Evolutionary conservation across 2,888 invertebrate species (phyloP).

Genomic region (Scelioninae gen. 1): DNA sequence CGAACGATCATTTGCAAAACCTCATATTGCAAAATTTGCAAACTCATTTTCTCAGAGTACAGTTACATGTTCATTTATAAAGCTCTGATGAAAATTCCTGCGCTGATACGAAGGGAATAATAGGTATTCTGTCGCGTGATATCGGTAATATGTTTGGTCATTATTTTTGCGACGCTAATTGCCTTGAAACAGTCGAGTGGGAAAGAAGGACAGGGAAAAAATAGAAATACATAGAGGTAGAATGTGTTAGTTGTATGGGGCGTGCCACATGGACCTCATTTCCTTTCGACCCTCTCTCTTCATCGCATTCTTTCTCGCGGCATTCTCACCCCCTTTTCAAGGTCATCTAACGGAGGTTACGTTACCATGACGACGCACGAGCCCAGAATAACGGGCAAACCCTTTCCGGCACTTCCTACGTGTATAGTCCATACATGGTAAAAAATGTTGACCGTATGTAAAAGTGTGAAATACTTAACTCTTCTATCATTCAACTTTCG

Average conservation of each 20-base stretch:
- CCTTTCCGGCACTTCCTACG: conserved; percentile 71
- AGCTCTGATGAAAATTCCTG: too few relatives aligned
- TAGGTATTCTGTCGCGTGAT: neutral
- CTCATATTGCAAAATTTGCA: too few relatives aligned
- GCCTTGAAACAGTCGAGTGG: conserved; percentile 21
- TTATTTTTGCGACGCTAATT: conserved; percentile 46
- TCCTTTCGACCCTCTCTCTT: conserved; percentile 29
- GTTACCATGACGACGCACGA: conserved; percentile 79
- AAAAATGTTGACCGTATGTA: too few relatives aligned
- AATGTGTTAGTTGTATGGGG: conserved; percentile 57
- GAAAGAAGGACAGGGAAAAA: conserved; percentile 14
- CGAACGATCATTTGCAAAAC: too few relatives aligned
- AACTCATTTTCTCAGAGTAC: too few relatives aligned
- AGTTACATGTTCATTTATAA: too few relatives aligned
- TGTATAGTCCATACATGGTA: conserved; percentile 53
- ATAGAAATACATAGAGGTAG: conserved; percentile 34
- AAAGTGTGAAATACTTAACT: too few relatives aligned
- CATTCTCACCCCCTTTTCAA: conserved; percentile 74
- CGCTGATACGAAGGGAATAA: neutral
- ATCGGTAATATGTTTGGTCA: conserved; percentile 11
- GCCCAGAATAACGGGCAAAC: conserved; percentile 77
- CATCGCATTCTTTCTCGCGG: conserved; percentile 46
- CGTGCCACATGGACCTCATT: conserved; percentile 62
- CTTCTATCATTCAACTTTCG: too few relatives aligned
- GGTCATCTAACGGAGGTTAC: conserved; percentile 78